Evolutionary conservation across 2,888 invertebrate genomes (phyloP).

Genomic region (Unio delphinus): DNA sequence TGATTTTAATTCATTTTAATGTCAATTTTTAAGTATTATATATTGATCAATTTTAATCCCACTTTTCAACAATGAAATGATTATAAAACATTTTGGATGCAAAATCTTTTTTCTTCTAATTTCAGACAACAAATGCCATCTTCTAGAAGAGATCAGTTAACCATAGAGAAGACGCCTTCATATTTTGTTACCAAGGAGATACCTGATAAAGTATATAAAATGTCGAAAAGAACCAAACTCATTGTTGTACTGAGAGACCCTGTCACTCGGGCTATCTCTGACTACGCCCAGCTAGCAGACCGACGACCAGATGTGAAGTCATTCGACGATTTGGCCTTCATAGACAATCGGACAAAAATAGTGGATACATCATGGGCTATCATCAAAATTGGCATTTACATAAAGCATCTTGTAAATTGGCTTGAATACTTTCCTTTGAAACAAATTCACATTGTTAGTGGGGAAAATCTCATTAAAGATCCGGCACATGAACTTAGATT

Average conservation of each 20-base stretch:
- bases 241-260: conserved; percentile 92
- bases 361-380: conserved; percentile 89
- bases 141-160: conserved; percentile 87
- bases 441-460: conserved; percentile 89
- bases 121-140: conserved; percentile 88
- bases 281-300: conserved; percentile 85
- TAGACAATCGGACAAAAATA: conserved; percentile 81
- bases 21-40: too few relatives aligned
- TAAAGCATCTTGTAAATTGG: conserved; percentile 87
- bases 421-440: conserved; percentile 85
- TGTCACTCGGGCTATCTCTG: conserved; percentile 91
- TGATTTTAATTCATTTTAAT: too few relatives aligned
- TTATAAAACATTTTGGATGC: too few relatives aligned
- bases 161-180: conserved; percentile 94
- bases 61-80: too few relatives aligned
- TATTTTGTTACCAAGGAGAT: conserved; percentile 92
- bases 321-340: conserved; percentile 68
- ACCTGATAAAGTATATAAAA: conserved; percentile 84
- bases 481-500: conserved; percentile 89
- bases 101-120: conserved; percentile 25
- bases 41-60: too few relatives aligned
- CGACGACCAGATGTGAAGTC: conserved; percentile 55
- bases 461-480: conserved; percentile 87
- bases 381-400: conserved; percentile 84
- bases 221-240: conserved; percentile 87